Conservation (phyloP, 2,888 invertebrate genomes). For the Zele albiditarsus region DNA sequence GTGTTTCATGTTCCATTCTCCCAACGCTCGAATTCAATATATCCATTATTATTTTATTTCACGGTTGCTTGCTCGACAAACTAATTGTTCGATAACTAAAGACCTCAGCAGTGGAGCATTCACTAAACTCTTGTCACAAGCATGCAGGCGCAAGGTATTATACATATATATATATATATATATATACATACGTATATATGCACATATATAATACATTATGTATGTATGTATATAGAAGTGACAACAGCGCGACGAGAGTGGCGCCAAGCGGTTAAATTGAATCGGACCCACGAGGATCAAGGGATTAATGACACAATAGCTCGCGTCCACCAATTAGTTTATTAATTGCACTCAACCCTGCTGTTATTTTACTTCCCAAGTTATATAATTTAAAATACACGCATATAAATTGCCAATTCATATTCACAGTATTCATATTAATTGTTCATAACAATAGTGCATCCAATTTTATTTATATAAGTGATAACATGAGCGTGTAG, state of each 20-base stretch:
- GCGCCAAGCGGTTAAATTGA: constrained; percentile 44
- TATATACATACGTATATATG: background rate
- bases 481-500: too few relatives aligned
- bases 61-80: constrained; percentile 51
- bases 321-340: constrained; percentile 41
- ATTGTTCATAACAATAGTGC: background rate
- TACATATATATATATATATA: constrained; percentile 4
- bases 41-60: background rate
- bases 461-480: too few relatives aligned
- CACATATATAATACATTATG: background rate
- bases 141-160: constrained; percentile 39
- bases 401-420: background rate
- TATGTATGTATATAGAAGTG: constrained; percentile 15
- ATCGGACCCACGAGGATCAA: constrained; percentile 45
- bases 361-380: constrained; percentile 17
- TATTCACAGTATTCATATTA: background rate
- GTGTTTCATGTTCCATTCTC: too few relatives aligned
- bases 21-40: too few relatives aligned
- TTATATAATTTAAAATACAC: constrained; percentile 9
- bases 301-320: constrained; percentile 43
- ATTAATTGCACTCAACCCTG: constrained; percentile 39
- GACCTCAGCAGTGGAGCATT: constrained; percentile 40
- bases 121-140: constrained; percentile 42
- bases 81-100: constrained; percentile 64
- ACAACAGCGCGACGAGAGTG: constrained; percentile 22